These are phyloP conservation scores for Amphiprion percula DNA, from an alignment of 2,113 vertebrate genomes.

Conservation along the genomic window DNA sequence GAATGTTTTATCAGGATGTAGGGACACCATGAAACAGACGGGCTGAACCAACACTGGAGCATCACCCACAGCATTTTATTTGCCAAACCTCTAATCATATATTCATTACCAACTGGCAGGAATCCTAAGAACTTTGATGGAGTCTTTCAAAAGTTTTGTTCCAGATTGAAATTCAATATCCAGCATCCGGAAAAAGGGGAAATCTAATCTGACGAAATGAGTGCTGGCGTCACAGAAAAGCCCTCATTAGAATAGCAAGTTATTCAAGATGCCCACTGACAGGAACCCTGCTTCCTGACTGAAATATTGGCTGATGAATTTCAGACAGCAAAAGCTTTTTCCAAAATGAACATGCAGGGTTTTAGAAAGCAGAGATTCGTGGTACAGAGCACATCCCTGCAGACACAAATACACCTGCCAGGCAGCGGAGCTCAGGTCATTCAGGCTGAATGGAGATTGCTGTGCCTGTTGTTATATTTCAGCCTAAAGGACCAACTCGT, in stretches of 20 bases:
- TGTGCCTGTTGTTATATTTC: conserved; percentile 1
- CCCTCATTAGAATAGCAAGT: conserved; percentile 1
- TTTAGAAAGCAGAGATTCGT: neutral
- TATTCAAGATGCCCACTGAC: conserved; percentile 15
- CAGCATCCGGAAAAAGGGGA: conserved; percentile 2
- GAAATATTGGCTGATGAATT: conserved; percentile 28
- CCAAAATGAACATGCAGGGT: neutral
- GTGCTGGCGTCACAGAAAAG: conserved; percentile 4
- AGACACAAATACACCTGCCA: neutral
- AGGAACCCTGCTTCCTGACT: neutral
- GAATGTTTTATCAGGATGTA: no score
- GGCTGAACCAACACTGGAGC: no score
- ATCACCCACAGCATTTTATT: no score
- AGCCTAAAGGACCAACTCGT: neutral
- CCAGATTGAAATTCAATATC: conserved; percentile 13
- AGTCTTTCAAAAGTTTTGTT: neutral
- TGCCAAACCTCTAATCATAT: neutral
- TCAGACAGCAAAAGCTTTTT: conserved; percentile 28
- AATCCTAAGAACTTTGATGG: neutral
- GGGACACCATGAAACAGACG: no score
- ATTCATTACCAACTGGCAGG: neutral
- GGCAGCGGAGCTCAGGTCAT: neutral
- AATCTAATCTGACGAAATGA: conserved; percentile 15
- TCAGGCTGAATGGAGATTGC: conserved; percentile 1
- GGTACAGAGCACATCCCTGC: neutral